A percentile compares a stretch with the other conserved stretches of the same genome.
Conservation (phyloP, 2,797 vertebrate genomes). For the Pterois miles region DNA sequence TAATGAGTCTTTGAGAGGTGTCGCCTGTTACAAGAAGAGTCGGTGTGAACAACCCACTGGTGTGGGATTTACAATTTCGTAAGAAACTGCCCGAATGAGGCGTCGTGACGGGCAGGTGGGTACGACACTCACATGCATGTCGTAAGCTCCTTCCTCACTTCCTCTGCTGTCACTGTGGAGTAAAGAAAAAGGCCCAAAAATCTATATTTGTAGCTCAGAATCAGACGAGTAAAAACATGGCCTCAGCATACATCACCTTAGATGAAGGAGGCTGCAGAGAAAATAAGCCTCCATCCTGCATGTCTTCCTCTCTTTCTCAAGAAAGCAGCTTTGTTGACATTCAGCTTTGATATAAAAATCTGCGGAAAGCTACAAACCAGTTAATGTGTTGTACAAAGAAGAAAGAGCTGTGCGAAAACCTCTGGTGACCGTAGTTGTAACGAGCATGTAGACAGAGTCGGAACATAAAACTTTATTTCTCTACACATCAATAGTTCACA, state of each 20-base stretch:
- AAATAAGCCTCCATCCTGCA: too few relatives aligned
- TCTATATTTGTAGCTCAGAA: too few relatives aligned
- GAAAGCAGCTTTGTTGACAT: not conserved
- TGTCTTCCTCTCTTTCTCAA: not conserved
- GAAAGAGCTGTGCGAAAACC: not conserved
- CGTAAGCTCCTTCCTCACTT: not conserved
- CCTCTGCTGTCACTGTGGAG: not conserved
- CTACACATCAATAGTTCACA: slow-evolving; percentile 22
- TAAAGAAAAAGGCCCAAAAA: not conserved
- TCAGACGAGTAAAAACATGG: too few relatives aligned
- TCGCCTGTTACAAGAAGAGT: not conserved
- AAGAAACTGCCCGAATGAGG: not conserved
- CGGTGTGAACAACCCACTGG: not conserved
- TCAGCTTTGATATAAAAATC: not conserved
- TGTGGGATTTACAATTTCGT: not conserved
- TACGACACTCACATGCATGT: not conserved
- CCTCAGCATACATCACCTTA: too few relatives aligned
- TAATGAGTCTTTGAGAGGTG: not conserved
- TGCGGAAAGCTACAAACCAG: not conserved
- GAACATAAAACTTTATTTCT: slow-evolving; percentile 34
- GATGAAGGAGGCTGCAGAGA: too few relatives aligned
- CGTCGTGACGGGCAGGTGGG: too few relatives aligned
- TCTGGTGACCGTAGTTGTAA: not conserved
- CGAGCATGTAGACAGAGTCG: not conserved
- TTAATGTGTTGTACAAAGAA: not conserved